Conservation (phyloP, 1,140 invertebrate species). For the Drosophila sturtevanti region DNA sequence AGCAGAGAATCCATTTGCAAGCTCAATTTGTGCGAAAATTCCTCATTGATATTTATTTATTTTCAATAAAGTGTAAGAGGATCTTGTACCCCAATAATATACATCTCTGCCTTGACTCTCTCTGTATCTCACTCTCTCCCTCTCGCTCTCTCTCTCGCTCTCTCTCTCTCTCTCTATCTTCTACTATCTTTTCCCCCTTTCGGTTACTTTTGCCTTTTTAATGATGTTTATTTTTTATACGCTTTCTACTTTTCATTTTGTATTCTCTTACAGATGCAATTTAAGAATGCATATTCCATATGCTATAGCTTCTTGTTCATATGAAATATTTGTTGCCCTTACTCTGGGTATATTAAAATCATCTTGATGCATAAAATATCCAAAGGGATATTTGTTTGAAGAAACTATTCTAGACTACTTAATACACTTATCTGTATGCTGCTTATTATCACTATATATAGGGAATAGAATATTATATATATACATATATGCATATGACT, state of each 20-base stretch:
- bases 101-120: too few relatives aligned
- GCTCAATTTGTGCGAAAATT: conserved; percentile 12
- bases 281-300: conserved; percentile 1
- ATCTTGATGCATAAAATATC: too few relatives aligned
- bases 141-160: not conserved
- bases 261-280: conserved; percentile 26
- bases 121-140: not conserved
- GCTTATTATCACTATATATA: too few relatives aligned
- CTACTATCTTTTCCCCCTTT: not conserved
- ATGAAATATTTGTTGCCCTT: conserved; percentile 18
- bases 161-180: too few relatives aligned
- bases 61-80: conserved; percentile 36
- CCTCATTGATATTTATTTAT: conserved; percentile 19
- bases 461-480: too few relatives aligned
- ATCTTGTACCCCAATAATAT: not conserved
- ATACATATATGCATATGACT: too few relatives aligned
- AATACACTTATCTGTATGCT: too few relatives aligned
- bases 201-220: conserved; percentile 34
- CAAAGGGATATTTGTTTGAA: too few relatives aligned
- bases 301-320: conserved; percentile 3
- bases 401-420: too few relatives aligned
- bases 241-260: not conserved
- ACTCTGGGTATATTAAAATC: too few relatives aligned
- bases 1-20: conserved; percentile 37
- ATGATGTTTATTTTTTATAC: conserved; percentile 49